These are phyloP conservation scores for Mechanitis messenoides DNA, from an alignment of 2,888 invertebrate species.

Conservation along the genomic window DNA sequence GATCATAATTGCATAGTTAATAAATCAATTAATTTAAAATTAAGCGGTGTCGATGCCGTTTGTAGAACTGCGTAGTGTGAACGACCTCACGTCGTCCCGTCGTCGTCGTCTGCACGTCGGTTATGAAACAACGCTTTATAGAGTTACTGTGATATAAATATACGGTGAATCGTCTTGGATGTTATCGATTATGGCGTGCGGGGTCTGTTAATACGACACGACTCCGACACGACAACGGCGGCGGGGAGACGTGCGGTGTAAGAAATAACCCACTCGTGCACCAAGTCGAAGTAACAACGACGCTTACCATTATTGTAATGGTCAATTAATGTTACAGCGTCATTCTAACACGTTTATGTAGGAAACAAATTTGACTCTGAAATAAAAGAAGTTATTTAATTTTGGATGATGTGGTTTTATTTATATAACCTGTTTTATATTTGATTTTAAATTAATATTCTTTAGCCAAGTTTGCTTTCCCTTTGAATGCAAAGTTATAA, in stretches of 20 bases:
- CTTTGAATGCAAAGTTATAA: no score
- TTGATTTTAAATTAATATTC: neutral
- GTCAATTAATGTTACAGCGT: slow-evolving; percentile 72
- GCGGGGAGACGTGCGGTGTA: slow-evolving; percentile 19
- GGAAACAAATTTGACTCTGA: slow-evolving; percentile 76
- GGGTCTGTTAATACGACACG: slow-evolving; percentile 20
- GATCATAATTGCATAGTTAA: slow-evolving; percentile 72
- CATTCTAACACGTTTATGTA: slow-evolving; percentile 75
- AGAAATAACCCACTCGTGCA: slow-evolving; percentile 50
- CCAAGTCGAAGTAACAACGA: slow-evolving; percentile 53
- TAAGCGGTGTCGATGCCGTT: slow-evolving; percentile 25
- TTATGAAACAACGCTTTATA: slow-evolving; percentile 24
- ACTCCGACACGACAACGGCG: slow-evolving; percentile 21
- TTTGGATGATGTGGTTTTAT: slow-evolving; percentile 71
- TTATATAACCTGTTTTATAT: slow-evolving; percentile 29
- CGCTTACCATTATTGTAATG: slow-evolving; percentile 68
- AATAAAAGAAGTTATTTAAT: slow-evolving; percentile 77
- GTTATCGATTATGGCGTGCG: slow-evolving; percentile 31
- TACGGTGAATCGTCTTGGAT: slow-evolving; percentile 42
- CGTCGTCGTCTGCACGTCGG: slow-evolving; percentile 14
- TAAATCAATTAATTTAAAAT: slow-evolving; percentile 57
- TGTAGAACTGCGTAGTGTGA: slow-evolving; percentile 26
- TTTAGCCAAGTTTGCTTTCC: no score
- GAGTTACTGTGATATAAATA: slow-evolving; percentile 51
- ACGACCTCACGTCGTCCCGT: slow-evolving; percentile 20